phyloP scores from a whole-genome alignment of 2,113 vertebrate species.

The Orycteropus afer region DNA sequence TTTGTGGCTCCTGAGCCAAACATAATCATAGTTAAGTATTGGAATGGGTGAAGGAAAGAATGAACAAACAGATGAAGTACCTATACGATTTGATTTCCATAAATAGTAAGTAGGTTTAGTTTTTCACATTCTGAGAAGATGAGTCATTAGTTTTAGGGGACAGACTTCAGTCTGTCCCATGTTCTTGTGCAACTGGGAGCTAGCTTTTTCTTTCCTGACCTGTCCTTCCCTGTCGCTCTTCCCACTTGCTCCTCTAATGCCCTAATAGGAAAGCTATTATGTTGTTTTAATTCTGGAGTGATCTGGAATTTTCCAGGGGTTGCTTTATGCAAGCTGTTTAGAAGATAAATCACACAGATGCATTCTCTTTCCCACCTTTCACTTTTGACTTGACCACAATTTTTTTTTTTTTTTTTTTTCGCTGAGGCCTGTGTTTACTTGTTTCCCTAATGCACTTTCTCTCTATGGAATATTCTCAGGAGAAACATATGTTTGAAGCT shows the following conservation, averaged over 20 bases:
- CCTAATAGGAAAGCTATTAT: not conserved
- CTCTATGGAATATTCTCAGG: slow-evolving; percentile 81
- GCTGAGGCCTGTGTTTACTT: slow-evolving; percentile 70
- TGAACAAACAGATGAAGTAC: not conserved
- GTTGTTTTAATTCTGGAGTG: slow-evolving; percentile 21
- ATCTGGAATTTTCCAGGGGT: not conserved
- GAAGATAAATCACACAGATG: not conserved
- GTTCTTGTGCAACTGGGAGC: not conserved
- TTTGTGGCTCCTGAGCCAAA: not conserved
- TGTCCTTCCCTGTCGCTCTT: not conserved
- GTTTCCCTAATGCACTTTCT: slow-evolving; percentile 73
- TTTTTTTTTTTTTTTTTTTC: slow-evolving; percentile 56
- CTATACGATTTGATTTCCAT: not conserved
- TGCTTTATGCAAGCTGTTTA: not conserved
- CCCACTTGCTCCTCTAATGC: not conserved
- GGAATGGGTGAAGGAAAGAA: not conserved
- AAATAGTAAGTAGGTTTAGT: not conserved
- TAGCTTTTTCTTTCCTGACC: not conserved
- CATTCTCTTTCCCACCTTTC: slow-evolving; percentile 62
- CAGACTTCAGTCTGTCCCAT: not conserved
- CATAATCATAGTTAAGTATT: not conserved
- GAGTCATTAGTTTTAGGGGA: slow-evolving; percentile 42
- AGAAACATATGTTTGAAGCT: slow-evolving; percentile 86
- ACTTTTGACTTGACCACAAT: slow-evolving; percentile 72
- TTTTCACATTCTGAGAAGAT: slow-evolving; percentile 1